Evolutionary conservation across 1,140 invertebrate species (phyloP).

Genomic region (Danaus plexippus): DNA sequence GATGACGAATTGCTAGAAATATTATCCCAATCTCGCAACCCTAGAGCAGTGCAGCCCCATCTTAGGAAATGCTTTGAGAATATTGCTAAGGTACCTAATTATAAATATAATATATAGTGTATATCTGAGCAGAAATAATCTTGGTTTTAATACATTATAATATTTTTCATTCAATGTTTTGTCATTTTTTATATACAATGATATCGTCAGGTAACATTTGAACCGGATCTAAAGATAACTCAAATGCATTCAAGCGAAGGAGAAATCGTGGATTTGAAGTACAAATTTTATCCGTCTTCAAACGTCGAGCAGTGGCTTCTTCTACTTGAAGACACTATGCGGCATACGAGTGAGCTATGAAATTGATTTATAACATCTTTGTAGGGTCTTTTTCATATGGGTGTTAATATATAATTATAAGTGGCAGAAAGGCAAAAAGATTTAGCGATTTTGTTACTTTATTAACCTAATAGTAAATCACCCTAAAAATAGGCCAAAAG

Average conservation of each 20-base stretch:
- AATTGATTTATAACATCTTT: not conserved
- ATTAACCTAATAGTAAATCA: too few relatives aligned
- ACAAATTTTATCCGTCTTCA: slow-evolving; percentile 77
- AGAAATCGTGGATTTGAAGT: slow-evolving; percentile 77
- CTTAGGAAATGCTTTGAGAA: slow-evolving; percentile 86
- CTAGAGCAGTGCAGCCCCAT: slow-evolving; percentile 83
- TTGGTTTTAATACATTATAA: too few relatives aligned
- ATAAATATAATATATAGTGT: too few relatives aligned
- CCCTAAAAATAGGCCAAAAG: too few relatives aligned
- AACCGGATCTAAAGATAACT: slow-evolving; percentile 78
- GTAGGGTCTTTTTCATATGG: too few relatives aligned
- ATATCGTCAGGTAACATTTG: slow-evolving; percentile 75
- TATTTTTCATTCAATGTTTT: too few relatives aligned
- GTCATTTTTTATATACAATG: not conserved
- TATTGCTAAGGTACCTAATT: slow-evolving; percentile 75
- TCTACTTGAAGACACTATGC: slow-evolving; percentile 79
- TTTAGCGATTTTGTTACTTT: too few relatives aligned
- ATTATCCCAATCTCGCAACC: slow-evolving; percentile 81
- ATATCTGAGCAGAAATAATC: too few relatives aligned
- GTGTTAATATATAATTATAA: too few relatives aligned
- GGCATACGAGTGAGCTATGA: slow-evolving; percentile 64
- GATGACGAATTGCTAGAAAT: slow-evolving; percentile 86
- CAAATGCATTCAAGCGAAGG: slow-evolving; percentile 85
- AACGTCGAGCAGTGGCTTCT: slow-evolving; percentile 87
- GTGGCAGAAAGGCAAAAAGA: too few relatives aligned